Conservation (phyloP, 2,888 invertebrate species). For the Ochlodes sylvanus region DNA sequence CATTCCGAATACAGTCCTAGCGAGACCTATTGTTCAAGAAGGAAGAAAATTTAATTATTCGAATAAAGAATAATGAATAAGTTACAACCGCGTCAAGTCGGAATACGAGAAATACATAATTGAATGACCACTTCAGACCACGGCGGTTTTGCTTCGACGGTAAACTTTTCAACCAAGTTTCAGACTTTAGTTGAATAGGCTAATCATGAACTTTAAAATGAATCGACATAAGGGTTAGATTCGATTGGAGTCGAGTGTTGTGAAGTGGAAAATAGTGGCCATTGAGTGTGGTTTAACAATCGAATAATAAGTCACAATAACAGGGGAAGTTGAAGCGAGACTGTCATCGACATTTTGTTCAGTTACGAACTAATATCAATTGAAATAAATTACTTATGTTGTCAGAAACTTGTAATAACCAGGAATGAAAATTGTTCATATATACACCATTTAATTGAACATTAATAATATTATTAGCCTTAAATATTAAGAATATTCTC, state of each 20-base stretch:
- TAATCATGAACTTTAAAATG: conserved; percentile 29
- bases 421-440: not conserved
- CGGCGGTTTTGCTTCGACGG: conserved; percentile 46
- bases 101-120: conserved; percentile 60
- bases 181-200: conserved; percentile 21
- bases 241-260: conserved; percentile 25
- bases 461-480: too few relatives aligned
- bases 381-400: not conserved
- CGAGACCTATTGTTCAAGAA: conserved; percentile 35
- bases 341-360: not conserved
- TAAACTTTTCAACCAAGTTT: conserved; percentile 48
- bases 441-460: too few relatives aligned
- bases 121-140: conserved; percentile 55
- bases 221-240: conserved; percentile 41
- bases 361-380: not conserved
- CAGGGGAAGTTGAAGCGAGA: conserved; percentile 63
- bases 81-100: conserved; percentile 38
- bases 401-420: not conserved
- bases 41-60: conserved; percentile 37
- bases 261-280: conserved; percentile 42
- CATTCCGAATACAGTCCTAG: conserved; percentile 30
- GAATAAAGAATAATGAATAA: conserved; percentile 38
- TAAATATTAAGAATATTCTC: too few relatives aligned
- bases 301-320: conserved; percentile 63
- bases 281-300: conserved; percentile 55